Conservation (phyloP, 2,888 invertebrate genomes). For the Eilema sororculum region DNA sequence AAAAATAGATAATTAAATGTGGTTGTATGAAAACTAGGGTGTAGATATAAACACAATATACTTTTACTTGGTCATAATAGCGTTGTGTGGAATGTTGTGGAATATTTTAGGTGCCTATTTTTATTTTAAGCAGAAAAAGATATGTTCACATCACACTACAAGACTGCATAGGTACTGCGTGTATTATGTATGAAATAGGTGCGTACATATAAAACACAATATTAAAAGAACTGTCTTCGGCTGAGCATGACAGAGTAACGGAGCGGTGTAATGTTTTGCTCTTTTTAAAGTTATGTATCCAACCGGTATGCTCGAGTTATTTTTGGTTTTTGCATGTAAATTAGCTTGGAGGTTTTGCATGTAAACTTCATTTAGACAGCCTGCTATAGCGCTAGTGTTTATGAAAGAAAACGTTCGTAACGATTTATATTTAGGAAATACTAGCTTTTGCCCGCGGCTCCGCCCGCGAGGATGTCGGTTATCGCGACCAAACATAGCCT, state of each 20-base stretch:
- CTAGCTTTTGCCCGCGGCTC: no score
- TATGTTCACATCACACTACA: no score
- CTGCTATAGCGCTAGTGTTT: slow-evolving; percentile 29
- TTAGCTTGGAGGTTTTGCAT: slow-evolving; percentile 21
- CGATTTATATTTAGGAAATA: slow-evolving; percentile 26
- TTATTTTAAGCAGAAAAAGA: no score
- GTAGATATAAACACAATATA: neutral
- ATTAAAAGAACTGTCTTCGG: slow-evolving; percentile 2
- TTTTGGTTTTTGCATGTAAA: neutral
- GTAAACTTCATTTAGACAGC: slow-evolving; percentile 38
- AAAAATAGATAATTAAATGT: no score
- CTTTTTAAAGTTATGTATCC: slow-evolving; percentile 6
- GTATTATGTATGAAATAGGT: no score
- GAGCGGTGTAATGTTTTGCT: slow-evolving; percentile 11
- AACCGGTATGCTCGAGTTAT: slow-evolving; percentile 8
- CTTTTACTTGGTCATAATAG: no score
- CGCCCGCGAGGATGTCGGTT: no score
- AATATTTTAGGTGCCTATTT: no score
- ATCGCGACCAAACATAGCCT: no score
- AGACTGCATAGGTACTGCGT: no score
- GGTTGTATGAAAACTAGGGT: no score
- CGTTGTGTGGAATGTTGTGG: no score
- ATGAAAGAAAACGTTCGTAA: slow-evolving; percentile 29
- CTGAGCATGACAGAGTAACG: slow-evolving; percentile 19
- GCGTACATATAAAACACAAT: neutral